phyloP scores from a whole-genome alignment of 2,797 vertebrate species.

The Ctenochaetus hawaiiensis region DNA sequence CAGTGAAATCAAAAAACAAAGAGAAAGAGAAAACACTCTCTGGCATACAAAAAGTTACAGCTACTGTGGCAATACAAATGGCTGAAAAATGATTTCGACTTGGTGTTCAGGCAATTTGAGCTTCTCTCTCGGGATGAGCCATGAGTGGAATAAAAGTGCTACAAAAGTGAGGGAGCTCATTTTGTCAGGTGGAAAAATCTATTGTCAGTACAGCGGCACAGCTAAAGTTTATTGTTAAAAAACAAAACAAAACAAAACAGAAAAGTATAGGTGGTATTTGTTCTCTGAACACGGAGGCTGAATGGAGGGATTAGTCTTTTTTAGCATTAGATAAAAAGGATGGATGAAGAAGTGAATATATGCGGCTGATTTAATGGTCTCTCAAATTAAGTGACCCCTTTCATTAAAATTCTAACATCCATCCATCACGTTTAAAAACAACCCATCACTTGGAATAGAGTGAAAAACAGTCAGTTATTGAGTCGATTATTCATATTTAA shows the following conservation, averaged over 20 bases:
- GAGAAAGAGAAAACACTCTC: background rate
- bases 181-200: conserved; percentile 35
- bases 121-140: conserved; percentile 28
- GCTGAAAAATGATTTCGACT: too few species aligned
- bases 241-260: background rate
- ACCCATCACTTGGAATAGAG: conserved; percentile 31
- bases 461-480: conserved; percentile 20
- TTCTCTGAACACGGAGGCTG: conserved; percentile 8
- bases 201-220: conserved; percentile 2
- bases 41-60: conserved; percentile 24
- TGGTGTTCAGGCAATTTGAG: too few species aligned
- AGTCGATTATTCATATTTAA: conserved; percentile 13
- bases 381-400: conserved; percentile 25
- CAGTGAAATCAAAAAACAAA: too few species aligned
- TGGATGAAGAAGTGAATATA: conserved; percentile 24
- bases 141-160: conserved; percentile 20
- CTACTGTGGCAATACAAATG: background rate
- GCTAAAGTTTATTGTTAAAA: background rate
- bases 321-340: conserved; percentile 17
- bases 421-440: conserved; percentile 43
- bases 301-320: background rate
- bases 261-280: conserved; percentile 1
- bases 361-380: conserved; percentile 32
- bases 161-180: conserved; percentile 26
- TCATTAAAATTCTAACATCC: conserved; percentile 20